Evolutionary conservation across 1,140 invertebrate species (phyloP), one percentile per base, ranked within the genome.

Genomic region (Drosophila asahinai): DNA sequence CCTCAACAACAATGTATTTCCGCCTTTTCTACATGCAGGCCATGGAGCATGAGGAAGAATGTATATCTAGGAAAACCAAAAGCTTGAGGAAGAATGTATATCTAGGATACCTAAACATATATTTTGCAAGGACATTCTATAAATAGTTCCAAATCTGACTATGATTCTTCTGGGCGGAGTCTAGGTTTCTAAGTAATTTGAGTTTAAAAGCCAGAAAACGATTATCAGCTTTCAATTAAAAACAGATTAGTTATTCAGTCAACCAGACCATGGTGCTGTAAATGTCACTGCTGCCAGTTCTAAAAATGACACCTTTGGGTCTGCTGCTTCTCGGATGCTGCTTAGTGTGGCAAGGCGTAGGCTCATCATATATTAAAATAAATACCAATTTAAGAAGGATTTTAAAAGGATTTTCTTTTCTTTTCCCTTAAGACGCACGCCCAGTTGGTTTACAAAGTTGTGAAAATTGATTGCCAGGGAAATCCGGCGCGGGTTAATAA

Each of bases 381-480:
- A n/a, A 14, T 30, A 27, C 12, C 0, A 36, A 47, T 5, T 42
- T 30, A 2, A 5, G 43, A 45, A 66, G 14, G 14, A 40, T 15
- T 12, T 49, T 19, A 30, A n/a, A 54, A 19, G 5, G 2, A 1
- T 15, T 5, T 40, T 14, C 38, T 43, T 54, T 25, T 25, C 6
- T n/a, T 54, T 25, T 25, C 6, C 17, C 8, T 2, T 12, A 5
- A 42, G 33, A 8, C 15, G 2, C 15, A 36, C 2, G 17, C 33
- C 22, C 15, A 63, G 33, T 54, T 63, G 36, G 42, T 77, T 6
- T 73, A 47, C n/a, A 81, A 72, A 22, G 1, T 49, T 0, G 60
- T 15, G 7, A 81, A 77, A n/a, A 12, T 80, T 8, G 72, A 81
- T 12, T 81, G 80, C 19, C 1, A 14, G 5, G 15, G 11, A 11